Evolutionary conservation across 1,140 invertebrate species (phyloP).

Genomic region (Lordiphosa collinella): DNA sequence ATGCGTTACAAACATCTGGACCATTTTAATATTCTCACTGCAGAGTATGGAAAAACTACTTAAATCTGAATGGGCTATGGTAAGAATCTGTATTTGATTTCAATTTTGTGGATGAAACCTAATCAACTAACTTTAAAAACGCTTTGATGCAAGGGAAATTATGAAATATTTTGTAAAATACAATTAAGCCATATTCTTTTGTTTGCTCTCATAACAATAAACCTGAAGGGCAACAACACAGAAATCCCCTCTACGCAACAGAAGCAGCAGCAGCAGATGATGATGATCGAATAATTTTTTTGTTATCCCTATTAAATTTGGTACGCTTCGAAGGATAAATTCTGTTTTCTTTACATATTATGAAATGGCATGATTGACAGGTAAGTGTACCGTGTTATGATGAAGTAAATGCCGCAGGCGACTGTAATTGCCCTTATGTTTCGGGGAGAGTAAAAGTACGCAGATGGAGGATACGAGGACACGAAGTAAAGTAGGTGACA

Average conservation of each 20-base stretch:
- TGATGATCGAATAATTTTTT: constrained; percentile 38
- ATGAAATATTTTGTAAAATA: constrained; percentile 37
- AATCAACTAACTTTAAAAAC: too few relatives aligned
- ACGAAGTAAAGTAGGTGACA: constrained; percentile 7
- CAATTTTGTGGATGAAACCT: neutral
- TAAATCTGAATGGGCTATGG: too few relatives aligned
- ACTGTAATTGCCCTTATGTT: constrained; percentile 15
- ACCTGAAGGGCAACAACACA: constrained; percentile 19
- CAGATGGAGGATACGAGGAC: neutral
- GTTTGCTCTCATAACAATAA: neutral
- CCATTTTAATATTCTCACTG: too few relatives aligned
- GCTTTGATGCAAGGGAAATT: constrained; percentile 15
- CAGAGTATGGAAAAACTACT: too few relatives aligned
- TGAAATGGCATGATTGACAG: constrained; percentile 68
- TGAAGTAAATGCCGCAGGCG: constrained; percentile 24
- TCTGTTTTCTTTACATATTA: constrained; percentile 40
- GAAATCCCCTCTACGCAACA: constrained; percentile 13
- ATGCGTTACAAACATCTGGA: too few relatives aligned
- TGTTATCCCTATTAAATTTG: constrained; percentile 61
- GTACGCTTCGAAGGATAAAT: constrained; percentile 55
- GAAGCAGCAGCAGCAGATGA: constrained; percentile 26
- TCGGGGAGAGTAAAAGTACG: neutral
- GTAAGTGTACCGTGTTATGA: constrained; percentile 48
- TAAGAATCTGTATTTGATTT: neutral
- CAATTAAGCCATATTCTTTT: constrained; percentile 23